Evolutionary conservation across 2,113 vertebrate genomes (phyloP).

Genomic region (Hypomesus transpacificus): DNA sequence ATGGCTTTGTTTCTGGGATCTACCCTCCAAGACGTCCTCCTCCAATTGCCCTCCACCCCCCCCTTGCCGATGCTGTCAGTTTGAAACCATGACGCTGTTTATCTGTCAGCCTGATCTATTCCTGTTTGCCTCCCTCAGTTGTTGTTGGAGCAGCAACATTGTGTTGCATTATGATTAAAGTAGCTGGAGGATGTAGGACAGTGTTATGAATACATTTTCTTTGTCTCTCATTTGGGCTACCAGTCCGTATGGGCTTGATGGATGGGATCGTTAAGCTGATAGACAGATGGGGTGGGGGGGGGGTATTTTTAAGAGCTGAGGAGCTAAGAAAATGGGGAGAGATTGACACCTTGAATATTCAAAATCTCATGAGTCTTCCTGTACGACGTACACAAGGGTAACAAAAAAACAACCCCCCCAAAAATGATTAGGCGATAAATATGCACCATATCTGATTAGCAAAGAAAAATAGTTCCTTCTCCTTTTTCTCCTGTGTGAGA

Average conservation of each 20-base stretch:
- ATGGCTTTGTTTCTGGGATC: constrained; percentile 52
- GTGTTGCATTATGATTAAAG: constrained; percentile 57
- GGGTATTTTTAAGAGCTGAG: constrained; percentile 53
- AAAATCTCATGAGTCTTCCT: no score
- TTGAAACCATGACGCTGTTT: constrained; percentile 51
- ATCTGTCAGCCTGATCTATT: constrained; percentile 60
- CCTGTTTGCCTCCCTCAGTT: constrained; percentile 47
- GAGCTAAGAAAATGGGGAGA: constrained; percentile 47
- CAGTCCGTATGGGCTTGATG: constrained; percentile 52
- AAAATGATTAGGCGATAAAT: no score
- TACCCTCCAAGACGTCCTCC: constrained; percentile 35
- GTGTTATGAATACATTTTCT: constrained; percentile 57
- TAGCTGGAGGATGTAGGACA: constrained; percentile 65
- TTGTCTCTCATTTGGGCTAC: constrained; percentile 31
- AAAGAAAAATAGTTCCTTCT: no score
- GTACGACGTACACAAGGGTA: no score
- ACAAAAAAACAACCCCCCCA: no score
- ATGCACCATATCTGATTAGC: no score
- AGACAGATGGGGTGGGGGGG: constrained; percentile 43
- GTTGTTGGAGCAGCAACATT: constrained; percentile 44
- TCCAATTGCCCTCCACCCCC: not conserved
- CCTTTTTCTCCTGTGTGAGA: no score
- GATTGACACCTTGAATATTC: constrained; percentile 35
- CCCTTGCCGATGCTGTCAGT: constrained; percentile 40
- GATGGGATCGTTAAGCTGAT: constrained; percentile 58